Conservation (phyloP, 2,797 vertebrate species). For the Mionectes olivaceus region DNA sequence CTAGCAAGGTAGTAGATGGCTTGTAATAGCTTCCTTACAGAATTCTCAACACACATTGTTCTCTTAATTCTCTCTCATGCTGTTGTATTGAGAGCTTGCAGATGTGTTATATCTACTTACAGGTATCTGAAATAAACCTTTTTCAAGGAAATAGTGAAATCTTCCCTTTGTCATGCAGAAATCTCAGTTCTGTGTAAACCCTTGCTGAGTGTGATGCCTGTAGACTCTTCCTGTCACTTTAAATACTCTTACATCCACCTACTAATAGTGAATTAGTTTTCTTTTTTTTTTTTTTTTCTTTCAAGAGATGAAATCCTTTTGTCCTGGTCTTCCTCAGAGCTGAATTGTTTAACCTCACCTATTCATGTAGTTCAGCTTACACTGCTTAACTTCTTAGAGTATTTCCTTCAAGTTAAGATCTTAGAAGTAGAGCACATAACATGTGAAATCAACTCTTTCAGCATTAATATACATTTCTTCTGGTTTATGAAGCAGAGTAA, state of each 20-base stretch:
- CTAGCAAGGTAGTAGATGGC: not conserved
- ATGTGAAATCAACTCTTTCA: not conserved
- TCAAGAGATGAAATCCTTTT: not conserved
- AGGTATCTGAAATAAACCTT: not conserved
- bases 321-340: not conserved
- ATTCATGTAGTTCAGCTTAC: not conserved
- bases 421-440: not conserved
- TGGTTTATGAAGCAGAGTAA: not conserved
- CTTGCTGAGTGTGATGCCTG: not conserved
- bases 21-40: not conserved
- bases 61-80: not conserved
- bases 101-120: not conserved
- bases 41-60: not conserved
- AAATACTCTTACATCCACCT: not conserved
- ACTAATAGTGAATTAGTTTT: not conserved
- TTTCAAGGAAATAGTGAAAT: not conserved
- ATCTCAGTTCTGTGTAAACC: not conserved
- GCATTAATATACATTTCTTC: not conserved
- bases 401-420: slow-evolving; percentile 1
- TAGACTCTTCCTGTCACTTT: not conserved
- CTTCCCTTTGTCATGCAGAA: not conserved
- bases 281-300: not conserved
- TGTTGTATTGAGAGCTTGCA: not conserved
- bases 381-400: not conserved
- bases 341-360: not conserved